These are phyloP conservation scores for Takifugu bimaculatus DNA, from an alignment of 2,113 vertebrate genomes.

Conservation along the genomic window DNA sequence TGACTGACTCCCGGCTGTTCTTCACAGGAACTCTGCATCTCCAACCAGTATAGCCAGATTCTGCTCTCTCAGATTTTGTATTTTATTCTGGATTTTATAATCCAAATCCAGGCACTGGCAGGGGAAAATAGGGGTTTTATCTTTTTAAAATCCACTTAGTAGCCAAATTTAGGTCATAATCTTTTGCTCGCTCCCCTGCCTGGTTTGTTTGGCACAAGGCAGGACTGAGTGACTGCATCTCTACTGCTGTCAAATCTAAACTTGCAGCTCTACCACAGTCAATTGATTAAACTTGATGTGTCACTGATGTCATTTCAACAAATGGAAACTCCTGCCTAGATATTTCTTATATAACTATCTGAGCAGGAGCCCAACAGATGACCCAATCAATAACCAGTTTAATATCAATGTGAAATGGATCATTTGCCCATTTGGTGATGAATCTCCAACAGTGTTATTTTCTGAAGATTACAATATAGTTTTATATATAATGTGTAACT, in stretches of 20 bases:
- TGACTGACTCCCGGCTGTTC: constrained; percentile 30
- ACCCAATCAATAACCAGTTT: constrained; percentile 22
- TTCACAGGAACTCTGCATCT: constrained; percentile 46
- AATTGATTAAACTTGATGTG: constrained; percentile 31
- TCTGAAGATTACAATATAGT: constrained; percentile 5
- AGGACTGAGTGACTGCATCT: not conserved
- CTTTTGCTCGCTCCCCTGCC: constrained; percentile 6
- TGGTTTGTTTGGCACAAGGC: not conserved
- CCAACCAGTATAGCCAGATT: constrained; percentile 36
- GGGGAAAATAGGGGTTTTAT: constrained; percentile 31
- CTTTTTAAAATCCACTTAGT: constrained; percentile 45
- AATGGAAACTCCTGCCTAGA: constrained; percentile 24
- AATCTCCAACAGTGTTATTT: constrained; percentile 10
- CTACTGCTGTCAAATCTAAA: not conserved
- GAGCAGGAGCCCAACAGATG: not conserved
- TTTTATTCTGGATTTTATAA: constrained; percentile 47
- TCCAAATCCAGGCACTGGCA: constrained; percentile 51
- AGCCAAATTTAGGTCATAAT: constrained; percentile 31
- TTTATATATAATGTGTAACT: not conserved
- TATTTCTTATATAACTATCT: constrained; percentile 21
- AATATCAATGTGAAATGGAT: not conserved
- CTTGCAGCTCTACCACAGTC: not conserved
- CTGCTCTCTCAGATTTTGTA: constrained; percentile 30
- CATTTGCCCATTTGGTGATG: no score
- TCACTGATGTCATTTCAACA: constrained; percentile 30